These are phyloP conservation scores for Acanthosepion pharaonis DNA, from an alignment of 2,888 invertebrate species.

Conservation along the genomic window DNA sequence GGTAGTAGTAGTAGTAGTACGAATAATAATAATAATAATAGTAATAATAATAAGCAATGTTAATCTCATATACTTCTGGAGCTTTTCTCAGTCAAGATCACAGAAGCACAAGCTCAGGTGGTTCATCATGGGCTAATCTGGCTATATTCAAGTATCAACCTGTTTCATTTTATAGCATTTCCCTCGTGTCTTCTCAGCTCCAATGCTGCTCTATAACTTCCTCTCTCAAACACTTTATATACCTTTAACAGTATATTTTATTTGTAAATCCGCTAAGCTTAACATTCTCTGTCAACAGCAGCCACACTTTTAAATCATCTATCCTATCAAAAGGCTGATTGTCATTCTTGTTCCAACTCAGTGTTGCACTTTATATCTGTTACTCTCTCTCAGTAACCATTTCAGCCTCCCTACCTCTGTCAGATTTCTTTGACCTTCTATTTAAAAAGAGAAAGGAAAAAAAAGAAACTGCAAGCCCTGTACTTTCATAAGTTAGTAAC, in stretches of 20 bases:
- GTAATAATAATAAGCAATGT: too few species aligned
- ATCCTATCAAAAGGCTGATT: background rate
- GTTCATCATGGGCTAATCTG: too few species aligned
- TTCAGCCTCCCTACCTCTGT: too few species aligned
- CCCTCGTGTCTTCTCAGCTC: background rate
- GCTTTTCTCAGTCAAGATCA: background rate
- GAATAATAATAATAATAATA: too few species aligned
- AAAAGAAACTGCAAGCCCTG: too few species aligned
- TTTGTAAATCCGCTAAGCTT: background rate
- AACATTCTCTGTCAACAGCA: background rate
- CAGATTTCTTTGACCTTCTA: too few species aligned
- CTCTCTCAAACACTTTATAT: background rate
- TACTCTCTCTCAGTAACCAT: too few species aligned
- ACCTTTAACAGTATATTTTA: background rate
- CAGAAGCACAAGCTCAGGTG: background rate
- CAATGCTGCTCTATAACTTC: background rate
- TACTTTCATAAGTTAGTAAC: too few species aligned
- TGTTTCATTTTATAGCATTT: background rate
- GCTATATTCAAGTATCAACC: background rate
- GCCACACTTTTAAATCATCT: background rate
- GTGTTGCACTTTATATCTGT: too few species aligned
- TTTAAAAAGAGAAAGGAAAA: too few species aligned
- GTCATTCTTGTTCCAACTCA: background rate
- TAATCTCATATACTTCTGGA: background rate
- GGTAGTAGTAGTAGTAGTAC: too few species aligned